Conservation (phyloP, 2,113 vertebrate species). For the Prochilodus magdalenae region DNA sequence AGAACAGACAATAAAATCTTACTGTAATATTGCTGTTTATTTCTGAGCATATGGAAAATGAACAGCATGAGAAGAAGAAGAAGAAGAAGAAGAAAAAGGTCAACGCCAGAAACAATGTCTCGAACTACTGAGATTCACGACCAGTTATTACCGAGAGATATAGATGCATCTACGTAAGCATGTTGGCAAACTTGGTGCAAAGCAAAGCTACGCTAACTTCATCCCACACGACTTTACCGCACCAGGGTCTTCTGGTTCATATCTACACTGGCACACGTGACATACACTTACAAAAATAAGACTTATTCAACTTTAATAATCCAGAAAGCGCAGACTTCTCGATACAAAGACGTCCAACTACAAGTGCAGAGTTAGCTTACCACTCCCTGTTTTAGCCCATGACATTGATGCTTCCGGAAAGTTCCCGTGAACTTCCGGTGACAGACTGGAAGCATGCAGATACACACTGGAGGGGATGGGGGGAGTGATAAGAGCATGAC, state of each 20-base stretch:
- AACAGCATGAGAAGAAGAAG: no score
- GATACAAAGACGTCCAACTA: neutral
- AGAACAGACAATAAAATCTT: no score
- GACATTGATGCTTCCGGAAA: neutral
- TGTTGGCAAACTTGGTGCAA: neutral
- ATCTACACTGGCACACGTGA: no score
- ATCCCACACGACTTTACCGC: neutral
- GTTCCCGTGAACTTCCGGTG: neutral
- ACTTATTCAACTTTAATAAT: neutral
- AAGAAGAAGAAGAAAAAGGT: no score
- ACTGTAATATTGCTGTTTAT: no score
- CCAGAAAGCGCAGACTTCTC: neutral
- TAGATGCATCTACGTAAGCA: neutral
- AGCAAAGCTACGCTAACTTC: neutral
- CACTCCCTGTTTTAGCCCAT: neutral
- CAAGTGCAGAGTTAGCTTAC: neutral
- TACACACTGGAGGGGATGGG: slow-evolving; percentile 5
- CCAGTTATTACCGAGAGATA: neutral
- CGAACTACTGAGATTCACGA: neutral
- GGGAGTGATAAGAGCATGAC: neutral
- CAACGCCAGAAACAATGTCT: no score
- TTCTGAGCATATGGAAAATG: no score
- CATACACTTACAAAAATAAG: slow-evolving; percentile 20
- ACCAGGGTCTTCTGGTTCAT: no score
- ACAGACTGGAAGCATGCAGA: slow-evolving; percentile 32